These are phyloP conservation scores for Mesodorylaimus sp. DNA, from an alignment of 2,888 invertebrate species.

Conservation along the genomic window DNA sequence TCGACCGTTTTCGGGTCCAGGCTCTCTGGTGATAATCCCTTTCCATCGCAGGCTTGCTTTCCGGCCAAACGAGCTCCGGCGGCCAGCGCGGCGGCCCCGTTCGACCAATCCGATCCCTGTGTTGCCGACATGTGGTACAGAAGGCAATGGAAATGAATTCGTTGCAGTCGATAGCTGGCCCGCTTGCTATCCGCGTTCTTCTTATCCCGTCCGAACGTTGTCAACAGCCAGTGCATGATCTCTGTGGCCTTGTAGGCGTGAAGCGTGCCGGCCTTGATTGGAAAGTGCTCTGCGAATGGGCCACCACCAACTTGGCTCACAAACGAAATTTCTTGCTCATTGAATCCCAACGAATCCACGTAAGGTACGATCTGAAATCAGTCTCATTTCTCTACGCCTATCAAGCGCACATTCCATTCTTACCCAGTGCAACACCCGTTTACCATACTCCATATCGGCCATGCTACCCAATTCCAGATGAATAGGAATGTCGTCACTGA, in stretches of 20 bases:
- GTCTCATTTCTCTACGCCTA: neutral
- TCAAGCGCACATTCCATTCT: neutral
- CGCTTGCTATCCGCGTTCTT: constrained; percentile 17
- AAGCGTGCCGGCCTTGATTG: constrained; percentile 25
- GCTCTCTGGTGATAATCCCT: constrained; percentile 8
- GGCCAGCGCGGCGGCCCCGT: constrained; percentile 32
- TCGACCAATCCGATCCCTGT: constrained; percentile 31
- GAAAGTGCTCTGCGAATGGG: constrained; percentile 24
- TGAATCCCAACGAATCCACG: constrained; percentile 34
- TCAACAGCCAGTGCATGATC: constrained; percentile 35
- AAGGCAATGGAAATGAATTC: constrained; percentile 37
- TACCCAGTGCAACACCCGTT: constrained; percentile 31
- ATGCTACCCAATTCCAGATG: constrained; percentile 36
- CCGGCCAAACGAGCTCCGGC: constrained; percentile 35
- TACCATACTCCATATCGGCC: constrained; percentile 29
- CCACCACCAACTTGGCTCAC: constrained; percentile 31
- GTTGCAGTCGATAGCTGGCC: constrained; percentile 29
- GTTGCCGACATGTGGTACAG: constrained; percentile 35
- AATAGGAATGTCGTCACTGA: constrained; percentile 30
- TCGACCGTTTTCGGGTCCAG: constrained; percentile 28
- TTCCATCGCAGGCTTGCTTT: constrained; percentile 31
- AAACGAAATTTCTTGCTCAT: constrained; percentile 36
- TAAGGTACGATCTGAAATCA: constrained; percentile 28
- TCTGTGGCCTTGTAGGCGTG: constrained; percentile 35
- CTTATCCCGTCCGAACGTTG: constrained; percentile 30